Evolutionary conservation across 2,797 vertebrate species (phyloP), one percentile per base, ranked within the genome.

Genomic region (Tapera naevia): DNA sequence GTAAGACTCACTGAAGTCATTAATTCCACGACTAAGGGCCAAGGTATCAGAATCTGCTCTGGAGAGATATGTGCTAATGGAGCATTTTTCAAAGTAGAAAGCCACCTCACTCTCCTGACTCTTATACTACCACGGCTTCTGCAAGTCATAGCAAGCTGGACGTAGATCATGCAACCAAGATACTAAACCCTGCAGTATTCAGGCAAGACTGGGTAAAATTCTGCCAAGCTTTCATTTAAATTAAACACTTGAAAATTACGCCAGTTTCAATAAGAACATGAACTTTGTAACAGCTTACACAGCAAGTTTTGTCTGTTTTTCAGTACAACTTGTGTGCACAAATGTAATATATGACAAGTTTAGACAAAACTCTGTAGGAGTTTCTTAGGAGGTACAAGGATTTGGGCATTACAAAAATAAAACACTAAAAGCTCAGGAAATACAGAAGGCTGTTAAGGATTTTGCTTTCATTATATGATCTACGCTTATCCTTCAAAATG

Each of bases 141-240:
- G 32, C 13, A 67, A 8, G 43, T 58, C 30, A 50, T 7, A 65
- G 32, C 15, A 86, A 79, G 35, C 3, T 22, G 4, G 15, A 56
- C 33, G 9, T 46, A 50, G 56, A 64, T 21, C 6, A 32, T 10
- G 8, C 18, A 80, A 30, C 5, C 35, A 58, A 22, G n/a, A 41
- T 9, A 56, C 7, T 33, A 57, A 54, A 62, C 0, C 0, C 7
- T 60, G 21, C 3, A 15, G 18, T 51, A 54, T 50, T 21, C 39
- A 74, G 23, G 17, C 39, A 71, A 27, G 22, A 39, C 33, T 43
- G 28, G 60, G 61, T 24, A 70, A 66, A 80, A 39, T 23, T 37
- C 23, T 0, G 3, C 23, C 33, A 58, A 54, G 39, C 19, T 16
- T 61, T 39, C 5, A 48, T 48, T 80, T 67, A 83, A 60, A 65